Evolutionary conservation across 2,797 vertebrate species (phyloP), one percentile per base, ranked within the genome.

Genomic region (Anguilla marmorata): DNA sequence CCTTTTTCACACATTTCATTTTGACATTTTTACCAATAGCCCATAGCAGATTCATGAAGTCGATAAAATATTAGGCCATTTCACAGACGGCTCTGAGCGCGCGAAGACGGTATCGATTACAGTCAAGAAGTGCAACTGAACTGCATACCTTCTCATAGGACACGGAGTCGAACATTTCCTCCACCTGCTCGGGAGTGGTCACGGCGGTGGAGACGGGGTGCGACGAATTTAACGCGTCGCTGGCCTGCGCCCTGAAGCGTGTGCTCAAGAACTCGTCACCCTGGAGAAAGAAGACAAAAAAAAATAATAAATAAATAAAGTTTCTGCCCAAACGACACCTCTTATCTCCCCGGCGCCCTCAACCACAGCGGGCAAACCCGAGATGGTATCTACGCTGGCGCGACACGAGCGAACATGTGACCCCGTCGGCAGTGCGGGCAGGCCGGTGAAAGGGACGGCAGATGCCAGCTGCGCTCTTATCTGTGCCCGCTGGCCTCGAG

Each of bases 121-220:
- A 41, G 19, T 37, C 30, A 76, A 79, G 19, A 41, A 21, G 74
- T 4, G 48, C 24, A 11, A n/a, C 76, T 33, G 8, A 37, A 30
- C 7, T n/a, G 0, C 37, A 1, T 95, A 99, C 98, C 98, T 99
- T 99, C 91, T 97, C 95, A 90, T 99, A 99, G 30, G 98, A 98
- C 91, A 99, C 95, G 0, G 95, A 95, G 95, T 99, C 98, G 95
- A 99, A 99, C 97, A 99, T 99, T 95, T 98, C 98, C 89, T 96
- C 97, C 89, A 99, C 97, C 94, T 99, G 97, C 85, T 97, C 96
- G 63, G 97, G 94, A 27, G 97, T 95, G 33, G 95, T 94, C 89
- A 98, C 97, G 69, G 95, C 89, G 27, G 96, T 93, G 0, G 98
- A 98, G 63, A 99, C 95, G 11, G 98, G 91, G 83, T 97, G 98